These are phyloP conservation scores for Euleptes europaea DNA, from an alignment of 2,113 vertebrate species.

Conservation along the genomic window DNA sequence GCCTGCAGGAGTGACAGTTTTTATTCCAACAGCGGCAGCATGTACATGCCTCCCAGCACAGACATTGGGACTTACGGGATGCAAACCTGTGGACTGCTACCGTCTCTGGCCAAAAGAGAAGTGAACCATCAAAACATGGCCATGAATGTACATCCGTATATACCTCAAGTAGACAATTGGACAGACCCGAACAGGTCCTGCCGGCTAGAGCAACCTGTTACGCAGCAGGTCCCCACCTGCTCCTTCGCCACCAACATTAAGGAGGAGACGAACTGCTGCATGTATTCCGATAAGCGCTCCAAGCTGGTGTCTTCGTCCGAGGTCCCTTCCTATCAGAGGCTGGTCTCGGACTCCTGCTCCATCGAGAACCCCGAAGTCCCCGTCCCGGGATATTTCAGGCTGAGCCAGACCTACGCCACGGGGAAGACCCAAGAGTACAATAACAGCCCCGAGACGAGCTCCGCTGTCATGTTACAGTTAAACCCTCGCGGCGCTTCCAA, in stretches of 20 bases:
- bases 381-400: conserved; percentile 98
- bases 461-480: conserved; percentile 92
- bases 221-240: conserved; percentile 93
- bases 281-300: conserved; percentile 98
- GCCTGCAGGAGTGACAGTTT: conserved; percentile 98
- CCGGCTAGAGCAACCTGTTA: conserved; percentile 94
- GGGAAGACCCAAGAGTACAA: conserved; percentile 95
- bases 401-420: conserved; percentile 96
- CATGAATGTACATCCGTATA: conserved; percentile 98
- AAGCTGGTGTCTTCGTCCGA: conserved; percentile 92
- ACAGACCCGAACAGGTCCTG: conserved; percentile 94
- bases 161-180: conserved; percentile 99
- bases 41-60: conserved; percentile 97
- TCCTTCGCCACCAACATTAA: conserved; percentile 98
- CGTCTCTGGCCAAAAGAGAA: conserved; percentile 98
- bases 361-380: conserved; percentile 96
- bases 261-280: conserved; percentile 99
- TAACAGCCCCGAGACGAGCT: conserved; percentile 88
- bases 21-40: conserved; percentile 96
- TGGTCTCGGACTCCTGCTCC: conserved; percentile 89
- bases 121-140: conserved; percentile 97
- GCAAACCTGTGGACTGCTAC: conserved; percentile 99
- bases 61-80: conserved; percentile 99
- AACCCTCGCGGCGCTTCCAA: conserved; percentile 90
- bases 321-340: conserved; percentile 89